Base-by-base conservation (phyloP, 2,113 vertebrate genomes). In the Capricornis sumatraensis region DNA sequence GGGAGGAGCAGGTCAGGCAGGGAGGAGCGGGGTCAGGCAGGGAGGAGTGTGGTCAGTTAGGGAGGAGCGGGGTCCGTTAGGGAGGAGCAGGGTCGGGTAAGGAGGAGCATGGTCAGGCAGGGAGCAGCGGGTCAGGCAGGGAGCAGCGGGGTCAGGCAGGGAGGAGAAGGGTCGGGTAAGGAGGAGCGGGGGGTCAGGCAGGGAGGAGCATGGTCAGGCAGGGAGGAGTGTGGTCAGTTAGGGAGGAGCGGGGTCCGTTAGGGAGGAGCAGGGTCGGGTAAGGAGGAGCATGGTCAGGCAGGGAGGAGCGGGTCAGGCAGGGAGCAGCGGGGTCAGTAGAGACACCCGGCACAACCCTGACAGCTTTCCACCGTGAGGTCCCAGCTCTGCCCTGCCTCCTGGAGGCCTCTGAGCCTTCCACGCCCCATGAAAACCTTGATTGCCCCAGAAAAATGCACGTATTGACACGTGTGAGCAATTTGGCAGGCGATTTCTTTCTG, bases 91-190 rank as follows among this genome's bases (percentile, higher is more conserved):
- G 57, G 23, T 27, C 57, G 5, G 27, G 0, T 0, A 30, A 2
- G 28, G n/a, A n/a, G 27, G 58, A 60, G 12, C 58, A 0, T 3
- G 25, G 23, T 11, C 9, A 11, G 57, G 23, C 1, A 57, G 8
- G 21, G 21, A 55, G 19, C n/a, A n/a, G 36, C 36, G 3, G 8
- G 33, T 11, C 2, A 1, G n/a, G 4, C 0, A 10, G 1, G 33
- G 64, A 36, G 64, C 17, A 12, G 36, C 10, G 0, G 3, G 17
- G 19, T 55, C 17, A 21, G 57, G 43, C 43, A 36, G 36, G 36
- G 36, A 36, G 36, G 36, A 36, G n/a, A n/a, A n/a, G 4, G 9
- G 23, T 23, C 3, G 3, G 23, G 27, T 0, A 67, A 45, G 19
- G 60, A 50, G 76, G 55, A 47, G 28, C 82, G n/a, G n/a, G n/a